Conservation (phyloP, 1,140 invertebrate genomes). For the Potamilus streckersoni region DNA sequence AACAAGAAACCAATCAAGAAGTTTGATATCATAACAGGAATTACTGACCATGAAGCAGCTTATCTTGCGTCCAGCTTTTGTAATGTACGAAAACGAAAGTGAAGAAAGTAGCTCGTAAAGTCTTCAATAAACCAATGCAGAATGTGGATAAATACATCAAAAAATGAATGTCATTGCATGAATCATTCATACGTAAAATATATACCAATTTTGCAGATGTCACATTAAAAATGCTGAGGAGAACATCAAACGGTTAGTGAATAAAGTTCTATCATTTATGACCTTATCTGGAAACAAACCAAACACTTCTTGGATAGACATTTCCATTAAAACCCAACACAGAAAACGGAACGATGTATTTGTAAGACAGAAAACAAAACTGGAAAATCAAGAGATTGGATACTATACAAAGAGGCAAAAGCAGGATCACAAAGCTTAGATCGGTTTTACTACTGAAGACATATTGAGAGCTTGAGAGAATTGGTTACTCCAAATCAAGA, state of each 20-base stretch:
- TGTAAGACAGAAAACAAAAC: conserved; percentile 1
- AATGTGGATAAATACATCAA: neutral
- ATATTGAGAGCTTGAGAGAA: neutral
- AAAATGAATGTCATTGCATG: neutral
- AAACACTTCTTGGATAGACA: neutral
- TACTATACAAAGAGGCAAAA: too few relatives aligned
- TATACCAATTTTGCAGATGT: neutral
- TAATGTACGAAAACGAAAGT: neutral
- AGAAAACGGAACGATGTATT: neutral
- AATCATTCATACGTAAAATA: neutral
- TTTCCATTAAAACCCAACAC: neutral
- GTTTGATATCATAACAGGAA: neutral
- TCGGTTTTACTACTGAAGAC: neutral
- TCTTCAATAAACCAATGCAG: conserved; percentile 2
- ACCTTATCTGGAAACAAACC: neutral
- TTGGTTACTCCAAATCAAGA: neutral
- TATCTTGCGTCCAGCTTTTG: conserved; percentile 6
- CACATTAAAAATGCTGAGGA: conserved; percentile 1
- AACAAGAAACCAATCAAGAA: conserved; percentile 6
- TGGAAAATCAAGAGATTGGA: neutral
- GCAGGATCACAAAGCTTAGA: neutral
- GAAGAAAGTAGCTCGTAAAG: neutral
- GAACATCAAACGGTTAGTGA: neutral
- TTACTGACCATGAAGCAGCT: conserved; percentile 3
- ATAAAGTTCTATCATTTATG: conserved; percentile 2